phyloP scores from a whole-genome alignment of 2,113 vertebrate genomes.

The Mola mola region DNA sequence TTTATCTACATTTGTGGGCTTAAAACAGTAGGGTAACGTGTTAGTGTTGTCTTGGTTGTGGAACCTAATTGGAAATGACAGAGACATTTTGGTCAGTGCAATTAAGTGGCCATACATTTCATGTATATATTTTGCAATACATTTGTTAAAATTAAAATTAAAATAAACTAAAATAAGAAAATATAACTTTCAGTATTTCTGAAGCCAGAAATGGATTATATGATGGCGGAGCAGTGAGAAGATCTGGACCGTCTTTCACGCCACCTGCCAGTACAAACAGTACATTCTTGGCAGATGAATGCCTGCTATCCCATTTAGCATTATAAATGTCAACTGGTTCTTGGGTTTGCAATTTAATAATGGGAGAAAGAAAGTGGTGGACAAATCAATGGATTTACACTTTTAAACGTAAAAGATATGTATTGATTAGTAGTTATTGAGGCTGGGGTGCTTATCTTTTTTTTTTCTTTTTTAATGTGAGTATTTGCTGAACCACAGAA shows the following conservation, averaged over 20 bases:
- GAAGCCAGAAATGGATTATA: slow-evolving; percentile 38
- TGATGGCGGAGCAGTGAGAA: slow-evolving; percentile 11
- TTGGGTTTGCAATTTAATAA: not conserved
- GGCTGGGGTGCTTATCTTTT: no score
- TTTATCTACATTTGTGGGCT: not conserved
- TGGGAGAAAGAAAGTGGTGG: no score
- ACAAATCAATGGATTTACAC: no score
- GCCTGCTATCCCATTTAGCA: no score
- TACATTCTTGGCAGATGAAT: no score
- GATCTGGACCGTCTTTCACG: slow-evolving; percentile 32
- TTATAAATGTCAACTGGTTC: not conserved
- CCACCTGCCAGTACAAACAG: slow-evolving; percentile 21
- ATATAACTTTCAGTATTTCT: not conserved
- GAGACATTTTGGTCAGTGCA: not conserved
- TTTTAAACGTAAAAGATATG: not conserved
- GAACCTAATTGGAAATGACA: not conserved
- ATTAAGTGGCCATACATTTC: accelerated
- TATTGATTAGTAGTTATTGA: not conserved
- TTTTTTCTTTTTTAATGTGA: no score
- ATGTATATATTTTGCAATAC: not conserved
- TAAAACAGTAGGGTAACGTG: not conserved
- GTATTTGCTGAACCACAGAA: no score
- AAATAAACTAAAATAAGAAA: not conserved
- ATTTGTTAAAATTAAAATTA: not conserved
- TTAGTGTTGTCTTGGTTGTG: not conserved